phyloP scores from a whole-genome alignment of 1,140 invertebrate genomes.

The Drosophila erecta region DNA sequence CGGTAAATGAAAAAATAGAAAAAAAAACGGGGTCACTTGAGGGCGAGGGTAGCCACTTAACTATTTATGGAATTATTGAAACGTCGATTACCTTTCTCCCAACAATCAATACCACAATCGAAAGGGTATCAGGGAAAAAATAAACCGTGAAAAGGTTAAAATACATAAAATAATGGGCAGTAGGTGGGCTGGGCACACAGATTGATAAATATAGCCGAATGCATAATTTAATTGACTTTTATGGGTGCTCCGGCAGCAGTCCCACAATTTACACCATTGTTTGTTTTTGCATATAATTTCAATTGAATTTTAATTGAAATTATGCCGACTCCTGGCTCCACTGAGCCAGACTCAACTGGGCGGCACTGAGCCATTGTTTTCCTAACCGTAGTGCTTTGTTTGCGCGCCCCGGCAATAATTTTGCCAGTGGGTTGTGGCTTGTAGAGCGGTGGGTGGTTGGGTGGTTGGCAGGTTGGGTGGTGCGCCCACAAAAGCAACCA shows the following conservation, averaged over 20 bases:
- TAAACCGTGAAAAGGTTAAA: not conserved
- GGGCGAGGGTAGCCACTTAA: conserved; percentile 19
- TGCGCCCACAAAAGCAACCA: conserved; percentile 44
- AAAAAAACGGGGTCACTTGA: not conserved
- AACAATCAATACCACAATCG: conserved; percentile 52
- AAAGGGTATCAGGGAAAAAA: not conserved
- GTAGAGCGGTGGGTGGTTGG: not conserved
- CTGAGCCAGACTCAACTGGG: conserved; percentile 30
- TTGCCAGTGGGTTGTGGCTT: conserved; percentile 4
- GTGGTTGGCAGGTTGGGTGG: conserved; percentile 3
- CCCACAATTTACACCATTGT: conserved; percentile 68
- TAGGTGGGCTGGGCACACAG: not conserved
- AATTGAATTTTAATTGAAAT: conserved; percentile 82
- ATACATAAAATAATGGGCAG: not conserved
- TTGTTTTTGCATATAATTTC: conserved; percentile 76
- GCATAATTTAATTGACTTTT: conserved; percentile 58
- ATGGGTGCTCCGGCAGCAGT: conserved; percentile 30
- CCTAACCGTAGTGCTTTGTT: conserved; percentile 52
- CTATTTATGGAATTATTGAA: conserved; percentile 65
- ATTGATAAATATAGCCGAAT: conserved; percentile 54
- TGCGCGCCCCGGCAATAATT: conserved; percentile 33
- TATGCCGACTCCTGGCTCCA: conserved; percentile 43
- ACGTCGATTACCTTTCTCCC: conserved; percentile 51
- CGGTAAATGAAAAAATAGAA: conserved; percentile 4
- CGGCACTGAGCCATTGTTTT: conserved; percentile 56